Percentiles rank a stretch among this genome's conserved stretches.
phyloP scores from a whole-genome alignment of 2,113 vertebrate species.

The Baryphthengus martii region DNA sequence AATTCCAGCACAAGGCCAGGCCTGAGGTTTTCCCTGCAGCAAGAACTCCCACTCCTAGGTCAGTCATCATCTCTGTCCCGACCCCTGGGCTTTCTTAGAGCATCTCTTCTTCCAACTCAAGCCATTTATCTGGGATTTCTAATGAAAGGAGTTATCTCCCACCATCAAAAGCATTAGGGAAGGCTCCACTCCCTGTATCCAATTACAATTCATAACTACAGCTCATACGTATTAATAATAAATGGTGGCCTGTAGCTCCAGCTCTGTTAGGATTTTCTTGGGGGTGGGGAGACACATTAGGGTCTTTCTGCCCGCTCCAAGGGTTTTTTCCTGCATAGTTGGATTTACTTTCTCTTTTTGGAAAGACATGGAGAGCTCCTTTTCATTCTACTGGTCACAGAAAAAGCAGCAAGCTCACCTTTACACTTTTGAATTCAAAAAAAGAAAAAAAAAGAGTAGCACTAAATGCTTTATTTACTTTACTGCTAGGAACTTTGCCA shows the following conservation, averaged over 20 bases:
- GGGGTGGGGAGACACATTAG: neutral
- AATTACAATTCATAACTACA: neutral
- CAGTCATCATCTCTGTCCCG: neutral
- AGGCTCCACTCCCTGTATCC: neutral
- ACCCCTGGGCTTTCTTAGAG: neutral
- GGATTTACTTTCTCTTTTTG: neutral
- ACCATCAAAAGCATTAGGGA: neutral
- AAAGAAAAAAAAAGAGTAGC: neutral
- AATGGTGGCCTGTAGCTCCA: neutral
- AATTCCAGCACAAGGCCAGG: neutral
- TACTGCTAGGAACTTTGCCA: neutral
- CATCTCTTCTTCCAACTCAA: neutral
- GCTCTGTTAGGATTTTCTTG: neutral
- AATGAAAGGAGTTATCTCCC: neutral
- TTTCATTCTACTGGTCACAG: neutral
- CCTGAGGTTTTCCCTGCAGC: neutral
- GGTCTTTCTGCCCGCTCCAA: neutral
- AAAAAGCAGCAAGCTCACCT: neutral
- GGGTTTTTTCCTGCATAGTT: neutral
- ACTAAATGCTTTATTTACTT: neutral
- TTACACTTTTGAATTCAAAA: neutral
- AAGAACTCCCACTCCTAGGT: neutral
- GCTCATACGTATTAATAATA: neutral
- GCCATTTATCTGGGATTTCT: neutral
- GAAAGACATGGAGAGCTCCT: neutral